Percentiles rank a stretch among this genome's conserved stretches.
Conservation (phyloP, 2,797 vertebrate genomes). For the Apogon hyalosoma region DNA sequence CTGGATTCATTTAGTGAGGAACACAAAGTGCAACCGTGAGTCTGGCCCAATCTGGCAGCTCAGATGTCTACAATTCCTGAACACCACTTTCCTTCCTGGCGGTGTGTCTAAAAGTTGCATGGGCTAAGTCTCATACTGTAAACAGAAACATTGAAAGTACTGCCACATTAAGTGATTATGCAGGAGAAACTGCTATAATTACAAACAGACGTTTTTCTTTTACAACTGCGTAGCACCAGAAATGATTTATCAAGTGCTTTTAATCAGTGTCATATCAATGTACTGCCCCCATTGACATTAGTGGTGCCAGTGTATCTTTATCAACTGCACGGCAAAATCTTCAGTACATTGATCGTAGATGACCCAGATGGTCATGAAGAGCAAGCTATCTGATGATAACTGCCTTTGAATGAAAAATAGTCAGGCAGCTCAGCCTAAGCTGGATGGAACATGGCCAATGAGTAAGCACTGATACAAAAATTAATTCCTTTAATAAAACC, state of each 20-base stretch:
- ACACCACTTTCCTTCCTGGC: conserved; percentile 16
- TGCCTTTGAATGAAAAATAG: conserved; percentile 13
- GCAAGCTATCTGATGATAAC: conserved; percentile 20
- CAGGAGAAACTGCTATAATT: not conserved
- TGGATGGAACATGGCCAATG: conserved; percentile 39
- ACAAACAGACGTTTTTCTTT: not conserved
- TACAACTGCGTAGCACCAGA: not conserved
- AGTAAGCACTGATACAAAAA: conserved; percentile 36
- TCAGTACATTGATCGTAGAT: conserved; percentile 7
- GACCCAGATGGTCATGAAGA: conserved; percentile 23
- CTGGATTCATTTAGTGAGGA: conserved; percentile 57
- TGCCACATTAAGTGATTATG: not conserved
- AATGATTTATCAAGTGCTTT: conserved; percentile 2
- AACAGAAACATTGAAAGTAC: not conserved
- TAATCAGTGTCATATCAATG: conserved; percentile 12
- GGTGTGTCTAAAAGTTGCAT: conserved; percentile 1
- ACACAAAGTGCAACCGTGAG: conserved; percentile 47
- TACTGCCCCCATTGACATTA: not conserved
- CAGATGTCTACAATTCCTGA: conserved; percentile 28
- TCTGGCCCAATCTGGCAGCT: conserved; percentile 36
- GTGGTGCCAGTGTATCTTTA: conserved; percentile 16
- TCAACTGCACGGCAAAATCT: conserved; percentile 16
- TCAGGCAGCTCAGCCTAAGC: conserved; percentile 23
- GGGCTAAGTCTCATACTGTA: not conserved
- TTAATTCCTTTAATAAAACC: conserved; percentile 39